These are phyloP conservation scores for Pseudococcus viburni DNA, from an alignment of 2,888 invertebrate genomes.

Conservation along the genomic window DNA sequence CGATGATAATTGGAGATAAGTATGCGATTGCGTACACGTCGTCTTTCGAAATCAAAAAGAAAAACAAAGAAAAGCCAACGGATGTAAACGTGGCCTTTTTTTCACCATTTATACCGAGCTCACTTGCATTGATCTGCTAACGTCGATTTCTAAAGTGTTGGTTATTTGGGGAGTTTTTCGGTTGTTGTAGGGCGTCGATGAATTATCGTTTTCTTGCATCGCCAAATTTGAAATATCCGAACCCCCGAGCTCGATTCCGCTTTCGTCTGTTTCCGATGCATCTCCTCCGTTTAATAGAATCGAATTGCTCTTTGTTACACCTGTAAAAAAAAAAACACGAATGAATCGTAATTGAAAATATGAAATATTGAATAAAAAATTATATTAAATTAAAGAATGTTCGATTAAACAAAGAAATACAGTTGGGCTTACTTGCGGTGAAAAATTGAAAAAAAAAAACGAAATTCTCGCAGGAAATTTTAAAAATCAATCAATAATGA, in stretches of 20 bases:
- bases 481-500: too few species aligned
- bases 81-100: neutral
- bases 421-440: too few species aligned
- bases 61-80: neutral
- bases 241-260: constrained; percentile 68
- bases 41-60: neutral
- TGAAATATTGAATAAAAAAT: too few species aligned
- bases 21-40: neutral
- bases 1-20: constrained; percentile 7
- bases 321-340: neutral
- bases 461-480: too few species aligned
- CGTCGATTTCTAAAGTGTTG: constrained; percentile 68
- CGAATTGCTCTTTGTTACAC: constrained; percentile 60
- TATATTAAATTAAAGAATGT: too few species aligned
- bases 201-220: constrained; percentile 67
- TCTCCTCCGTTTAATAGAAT: constrained; percentile 68
- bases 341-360: too few species aligned
- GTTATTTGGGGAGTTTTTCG: constrained; percentile 65
- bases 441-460: too few species aligned
- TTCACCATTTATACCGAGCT: constrained; percentile 63
- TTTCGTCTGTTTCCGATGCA: constrained; percentile 69
- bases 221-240: constrained; percentile 68
- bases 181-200: constrained; percentile 67
- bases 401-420: too few species aligned
- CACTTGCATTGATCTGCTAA: constrained; percentile 69